These are phyloP conservation scores for Eulimnadia texana DNA, from an alignment of 1,140 invertebrate genomes.

Conservation along the genomic window DNA sequence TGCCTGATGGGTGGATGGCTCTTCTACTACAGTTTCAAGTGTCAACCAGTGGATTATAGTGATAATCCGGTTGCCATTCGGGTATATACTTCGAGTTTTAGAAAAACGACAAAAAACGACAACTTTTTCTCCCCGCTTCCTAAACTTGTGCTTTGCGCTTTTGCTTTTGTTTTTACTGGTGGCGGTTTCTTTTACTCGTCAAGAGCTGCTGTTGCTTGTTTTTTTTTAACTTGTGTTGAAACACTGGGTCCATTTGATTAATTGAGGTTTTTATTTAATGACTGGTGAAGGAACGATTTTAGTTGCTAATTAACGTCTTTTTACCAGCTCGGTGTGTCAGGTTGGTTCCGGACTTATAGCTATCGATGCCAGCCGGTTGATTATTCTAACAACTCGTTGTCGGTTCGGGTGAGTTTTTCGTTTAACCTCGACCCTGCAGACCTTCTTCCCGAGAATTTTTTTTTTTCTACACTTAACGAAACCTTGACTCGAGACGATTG, in stretches of 20 bases:
- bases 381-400: constrained; percentile 32
- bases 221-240: too few relatives aligned
- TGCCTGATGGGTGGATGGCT: constrained; percentile 60
- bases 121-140: not conserved
- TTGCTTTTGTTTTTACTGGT: not conserved
- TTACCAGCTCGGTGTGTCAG: constrained; percentile 16
- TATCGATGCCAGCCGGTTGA: constrained; percentile 39
- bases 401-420: constrained; percentile 32
- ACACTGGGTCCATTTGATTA: too few relatives aligned
- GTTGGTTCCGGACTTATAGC: constrained; percentile 18
- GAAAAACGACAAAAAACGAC: too few relatives aligned
- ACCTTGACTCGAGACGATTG: not conserved
- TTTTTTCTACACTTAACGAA: not conserved
- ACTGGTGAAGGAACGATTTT: too few relatives aligned
- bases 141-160: too few relatives aligned
- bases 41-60: constrained; percentile 75
- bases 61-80: constrained; percentile 53
- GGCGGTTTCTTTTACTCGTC: not conserved
- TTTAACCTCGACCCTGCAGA: not conserved
- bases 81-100: constrained; percentile 38
- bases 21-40: constrained; percentile 63
- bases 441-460: not conserved
- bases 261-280: too few relatives aligned
- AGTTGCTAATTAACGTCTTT: too few relatives aligned
- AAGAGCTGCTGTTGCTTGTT: not conserved